These are phyloP conservation scores for Drosophila nigrodunni DNA, from an alignment of 1,140 invertebrate species.

Conservation along the genomic window DNA sequence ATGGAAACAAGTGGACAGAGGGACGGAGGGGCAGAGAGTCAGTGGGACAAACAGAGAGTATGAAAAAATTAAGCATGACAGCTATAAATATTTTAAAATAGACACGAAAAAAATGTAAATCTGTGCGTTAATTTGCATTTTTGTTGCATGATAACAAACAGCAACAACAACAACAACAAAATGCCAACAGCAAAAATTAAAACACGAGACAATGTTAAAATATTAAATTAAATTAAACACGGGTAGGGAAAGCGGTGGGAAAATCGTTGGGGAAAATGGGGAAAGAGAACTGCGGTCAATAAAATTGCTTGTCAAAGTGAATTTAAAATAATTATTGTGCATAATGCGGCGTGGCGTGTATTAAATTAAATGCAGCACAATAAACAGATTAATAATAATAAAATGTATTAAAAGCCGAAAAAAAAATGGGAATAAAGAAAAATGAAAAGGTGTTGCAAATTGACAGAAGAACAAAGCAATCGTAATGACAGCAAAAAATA, in stretches of 20 bases:
- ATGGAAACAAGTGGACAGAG: constrained; percentile 41
- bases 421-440: constrained; percentile 14
- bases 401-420: constrained; percentile 30
- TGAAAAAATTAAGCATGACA: constrained; percentile 63
- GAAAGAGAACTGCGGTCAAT: constrained; percentile 16
- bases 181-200: constrained; percentile 69
- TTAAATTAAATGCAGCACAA: constrained; percentile 82
- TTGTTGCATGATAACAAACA: constrained; percentile 72
- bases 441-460: constrained; percentile 44
- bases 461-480: constrained; percentile 24
- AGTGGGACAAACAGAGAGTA: constrained; percentile 48
- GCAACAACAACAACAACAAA: not conserved
- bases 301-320: constrained; percentile 79
- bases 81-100: constrained; percentile 77
- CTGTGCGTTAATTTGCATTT: constrained; percentile 81
- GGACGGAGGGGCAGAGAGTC: constrained; percentile 5
- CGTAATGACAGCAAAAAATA: not conserved
- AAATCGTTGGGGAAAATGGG: not conserved
- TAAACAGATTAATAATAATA: constrained; percentile 80
- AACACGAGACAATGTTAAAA: constrained; percentile 80
- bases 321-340: constrained; percentile 83
- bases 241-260: constrained; percentile 30
- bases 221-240: constrained; percentile 83
- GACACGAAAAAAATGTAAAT: constrained; percentile 56
- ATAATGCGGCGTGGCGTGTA: constrained; percentile 75